phyloP scores from a whole-genome alignment of 2,888 invertebrate genomes.

The Horisme vitalbata region DNA sequence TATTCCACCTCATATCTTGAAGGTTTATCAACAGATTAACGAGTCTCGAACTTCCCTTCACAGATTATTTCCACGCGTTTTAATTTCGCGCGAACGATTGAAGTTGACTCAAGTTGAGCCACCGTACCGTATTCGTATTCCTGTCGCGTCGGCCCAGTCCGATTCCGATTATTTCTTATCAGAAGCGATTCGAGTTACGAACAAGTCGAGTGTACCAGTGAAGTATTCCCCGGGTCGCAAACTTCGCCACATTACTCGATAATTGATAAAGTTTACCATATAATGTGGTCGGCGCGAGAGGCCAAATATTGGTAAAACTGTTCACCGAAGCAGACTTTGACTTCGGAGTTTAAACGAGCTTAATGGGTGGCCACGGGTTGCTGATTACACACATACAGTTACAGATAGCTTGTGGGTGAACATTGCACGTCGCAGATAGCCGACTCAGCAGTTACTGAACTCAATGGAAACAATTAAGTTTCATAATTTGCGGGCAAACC shows the following conservation, averaged over 20 bases:
- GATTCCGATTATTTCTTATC: constrained; percentile 52
- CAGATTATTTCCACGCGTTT: constrained; percentile 35
- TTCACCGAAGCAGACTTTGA: constrained; percentile 44
- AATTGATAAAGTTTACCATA: constrained; percentile 73
- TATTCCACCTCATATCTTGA: constrained; percentile 20
- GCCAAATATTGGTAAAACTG: constrained; percentile 68
- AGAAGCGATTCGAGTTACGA: constrained; percentile 44
- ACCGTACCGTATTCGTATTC: constrained; percentile 40
- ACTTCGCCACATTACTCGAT: constrained; percentile 68
- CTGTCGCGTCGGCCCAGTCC: constrained; percentile 36
- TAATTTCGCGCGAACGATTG: constrained; percentile 32
- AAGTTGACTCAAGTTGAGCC: constrained; percentile 21
- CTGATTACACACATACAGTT: constrained; percentile 57
- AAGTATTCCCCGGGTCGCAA: constrained; percentile 56
- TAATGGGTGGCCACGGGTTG: constrained; percentile 54
- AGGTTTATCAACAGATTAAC: constrained; percentile 25
- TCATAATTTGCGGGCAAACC: constrained; percentile 13
- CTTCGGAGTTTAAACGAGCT: constrained; percentile 49
- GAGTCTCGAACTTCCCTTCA: constrained; percentile 29
- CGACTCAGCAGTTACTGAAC: constrained; percentile 28
- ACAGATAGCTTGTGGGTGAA: constrained; percentile 41
- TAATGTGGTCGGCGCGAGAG: constrained; percentile 46
- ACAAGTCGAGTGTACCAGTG: constrained; percentile 48
- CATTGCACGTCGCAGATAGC: constrained; percentile 28
- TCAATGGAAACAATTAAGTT: constrained; percentile 16